Percentiles rank a stretch among this genome's conserved stretches.
These are phyloP conservation scores for Himalopsyche kuldschensis DNA, from an alignment of 2,888 invertebrate species.

Conservation along the genomic window DNA sequence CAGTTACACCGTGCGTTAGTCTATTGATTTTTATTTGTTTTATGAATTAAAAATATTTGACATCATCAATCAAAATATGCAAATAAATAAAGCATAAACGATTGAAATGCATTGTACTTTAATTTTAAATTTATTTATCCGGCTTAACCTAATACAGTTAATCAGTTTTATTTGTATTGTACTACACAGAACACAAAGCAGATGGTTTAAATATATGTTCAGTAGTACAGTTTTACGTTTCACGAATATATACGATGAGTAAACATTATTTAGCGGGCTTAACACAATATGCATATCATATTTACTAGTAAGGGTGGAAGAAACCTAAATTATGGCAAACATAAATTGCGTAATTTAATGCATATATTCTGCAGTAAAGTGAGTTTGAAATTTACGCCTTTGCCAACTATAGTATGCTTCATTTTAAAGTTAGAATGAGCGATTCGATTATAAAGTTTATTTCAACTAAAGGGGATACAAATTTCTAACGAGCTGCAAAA, in stretches of 20 bases:
- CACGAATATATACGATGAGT: background rate
- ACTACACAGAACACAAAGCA: background rate
- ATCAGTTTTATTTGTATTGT: background rate
- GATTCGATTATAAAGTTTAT: too few species aligned
- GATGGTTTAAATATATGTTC: background rate
- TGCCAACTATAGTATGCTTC: background rate
- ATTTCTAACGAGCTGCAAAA: too few species aligned
- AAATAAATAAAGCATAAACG: too few species aligned
- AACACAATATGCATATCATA: background rate
- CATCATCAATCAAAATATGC: too few species aligned
- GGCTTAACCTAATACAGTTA: background rate
- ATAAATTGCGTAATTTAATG: background rate
- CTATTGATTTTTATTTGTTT: too few species aligned
- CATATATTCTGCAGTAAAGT: background rate
- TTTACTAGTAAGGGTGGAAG: background rate
- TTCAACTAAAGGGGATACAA: too few species aligned
- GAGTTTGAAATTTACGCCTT: background rate
- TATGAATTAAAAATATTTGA: too few species aligned
- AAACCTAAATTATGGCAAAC: background rate
- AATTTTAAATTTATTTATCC: background rate
- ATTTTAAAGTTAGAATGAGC: too few species aligned
- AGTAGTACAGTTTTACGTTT: background rate
- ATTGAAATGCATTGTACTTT: background rate
- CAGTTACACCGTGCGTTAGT: too few species aligned
- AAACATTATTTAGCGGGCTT: background rate